Conservation (phyloP, 2,113 vertebrate genomes). For the Formicarius rufipectus region DNA sequence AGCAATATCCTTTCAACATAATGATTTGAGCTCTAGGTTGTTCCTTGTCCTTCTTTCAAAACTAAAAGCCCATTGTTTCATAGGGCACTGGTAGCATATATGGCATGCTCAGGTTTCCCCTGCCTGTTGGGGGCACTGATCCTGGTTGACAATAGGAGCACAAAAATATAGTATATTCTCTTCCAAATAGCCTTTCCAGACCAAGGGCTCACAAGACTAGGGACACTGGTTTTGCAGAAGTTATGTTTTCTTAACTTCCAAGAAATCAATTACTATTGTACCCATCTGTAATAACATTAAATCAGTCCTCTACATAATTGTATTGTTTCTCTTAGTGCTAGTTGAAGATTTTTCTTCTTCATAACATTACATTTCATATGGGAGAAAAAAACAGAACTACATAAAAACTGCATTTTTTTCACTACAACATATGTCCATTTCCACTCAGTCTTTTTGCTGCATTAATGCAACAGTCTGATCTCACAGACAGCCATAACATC, state of each 20-base stretch:
- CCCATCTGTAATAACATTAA: neutral
- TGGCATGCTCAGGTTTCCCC: neutral
- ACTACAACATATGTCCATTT: neutral
- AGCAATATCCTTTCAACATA: neutral
- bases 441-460: neutral
- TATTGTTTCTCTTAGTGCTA: neutral
- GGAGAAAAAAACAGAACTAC: neutral
- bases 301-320: neutral
- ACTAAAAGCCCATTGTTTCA: neutral
- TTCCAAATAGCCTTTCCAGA: neutral
- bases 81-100: neutral
- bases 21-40: neutral
- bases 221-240: neutral
- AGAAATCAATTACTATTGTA: neutral
- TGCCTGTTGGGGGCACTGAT: neutral
- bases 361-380: neutral
- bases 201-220: neutral
- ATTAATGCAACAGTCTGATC: neutral
- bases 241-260: neutral
- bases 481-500: neutral
- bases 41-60: neutral
- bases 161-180: neutral
- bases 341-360: neutral
- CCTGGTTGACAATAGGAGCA: neutral
- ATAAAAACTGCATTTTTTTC: neutral